phyloP scores from a whole-genome alignment of 1,140 invertebrate species.

The Brachionus plicatilis region DNA sequence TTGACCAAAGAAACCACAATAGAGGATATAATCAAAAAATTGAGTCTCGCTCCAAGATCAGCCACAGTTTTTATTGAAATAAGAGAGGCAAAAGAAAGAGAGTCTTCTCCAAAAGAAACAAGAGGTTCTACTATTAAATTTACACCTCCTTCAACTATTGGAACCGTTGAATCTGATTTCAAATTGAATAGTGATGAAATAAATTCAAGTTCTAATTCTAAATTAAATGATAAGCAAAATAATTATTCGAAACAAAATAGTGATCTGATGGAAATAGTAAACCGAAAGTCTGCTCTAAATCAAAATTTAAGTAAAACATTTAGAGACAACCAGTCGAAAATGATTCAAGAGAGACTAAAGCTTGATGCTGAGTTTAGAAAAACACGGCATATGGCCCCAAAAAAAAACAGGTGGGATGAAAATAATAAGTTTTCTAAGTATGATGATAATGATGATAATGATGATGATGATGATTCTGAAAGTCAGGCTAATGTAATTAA shows the following conservation, averaged over 20 bases:
- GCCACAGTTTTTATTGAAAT: conserved; percentile 7
- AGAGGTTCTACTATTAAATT: conserved; percentile 1
- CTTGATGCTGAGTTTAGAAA: background rate
- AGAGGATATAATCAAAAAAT: background rate
- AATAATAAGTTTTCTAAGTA: background rate
- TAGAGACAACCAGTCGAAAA: background rate
- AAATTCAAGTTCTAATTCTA: background rate
- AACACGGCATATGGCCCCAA: background rate
- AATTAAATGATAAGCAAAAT: background rate
- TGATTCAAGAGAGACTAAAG: conserved; percentile 21
- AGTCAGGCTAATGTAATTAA: background rate
- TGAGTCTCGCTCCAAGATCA: conserved; percentile 8
- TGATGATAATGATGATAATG: no score
- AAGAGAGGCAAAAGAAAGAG: background rate
- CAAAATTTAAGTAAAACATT: conserved; percentile 4
- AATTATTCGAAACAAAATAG: background rate
- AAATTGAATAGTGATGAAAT: background rate
- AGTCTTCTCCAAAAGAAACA: conserved; percentile 8
- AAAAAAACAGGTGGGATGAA: background rate
- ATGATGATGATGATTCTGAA: background rate
- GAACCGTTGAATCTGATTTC: background rate
- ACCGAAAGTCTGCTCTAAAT: background rate
- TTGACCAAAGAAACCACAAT: background rate
- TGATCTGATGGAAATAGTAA: background rate
- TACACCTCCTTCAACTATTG: background rate